These are phyloP conservation scores for Cordilura impudica DNA, from an alignment of 2,888 invertebrate species.

Conservation along the genomic window DNA sequence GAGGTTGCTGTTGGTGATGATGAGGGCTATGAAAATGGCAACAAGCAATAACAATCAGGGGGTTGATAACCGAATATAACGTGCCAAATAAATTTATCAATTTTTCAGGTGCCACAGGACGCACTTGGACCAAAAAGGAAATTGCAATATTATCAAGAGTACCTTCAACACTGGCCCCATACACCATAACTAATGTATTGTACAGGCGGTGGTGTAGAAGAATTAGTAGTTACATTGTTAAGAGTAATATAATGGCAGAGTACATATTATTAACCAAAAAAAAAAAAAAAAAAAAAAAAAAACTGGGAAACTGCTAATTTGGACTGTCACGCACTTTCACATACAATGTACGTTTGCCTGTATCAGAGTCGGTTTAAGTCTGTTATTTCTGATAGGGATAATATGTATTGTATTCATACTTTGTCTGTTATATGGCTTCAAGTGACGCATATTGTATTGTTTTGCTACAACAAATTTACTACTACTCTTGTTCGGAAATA, in stretches of 20 bases:
- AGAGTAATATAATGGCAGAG: background rate
- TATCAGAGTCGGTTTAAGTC: background rate
- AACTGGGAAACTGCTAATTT: background rate
- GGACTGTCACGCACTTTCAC: conserved; percentile 17
- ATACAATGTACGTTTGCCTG: background rate
- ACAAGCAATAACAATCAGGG: background rate
- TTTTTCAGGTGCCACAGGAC: conserved; percentile 38
- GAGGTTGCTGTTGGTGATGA: background rate
- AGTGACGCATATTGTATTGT: conserved; percentile 23
- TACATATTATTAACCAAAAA: conserved; percentile 7
- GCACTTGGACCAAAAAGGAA: conserved; percentile 30
- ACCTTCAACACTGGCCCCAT: background rate
- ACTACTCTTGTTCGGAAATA: conserved; percentile 10
- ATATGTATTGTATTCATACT: background rate
- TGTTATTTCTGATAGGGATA: background rate
- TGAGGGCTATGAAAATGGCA: conserved; percentile 11
- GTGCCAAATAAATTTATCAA: conserved; percentile 17
- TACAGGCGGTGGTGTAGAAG: background rate
- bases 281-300: background rate
- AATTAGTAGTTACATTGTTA: conserved; percentile 1
- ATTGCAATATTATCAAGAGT: conserved; percentile 45
- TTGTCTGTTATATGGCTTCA: background rate
- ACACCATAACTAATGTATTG: background rate
- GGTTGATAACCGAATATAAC: conserved; percentile 27
- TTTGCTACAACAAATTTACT: conserved; percentile 7